Base-by-base conservation (phyloP, 2,113 vertebrate genomes). In the Leptocoma aspasia region DNA sequence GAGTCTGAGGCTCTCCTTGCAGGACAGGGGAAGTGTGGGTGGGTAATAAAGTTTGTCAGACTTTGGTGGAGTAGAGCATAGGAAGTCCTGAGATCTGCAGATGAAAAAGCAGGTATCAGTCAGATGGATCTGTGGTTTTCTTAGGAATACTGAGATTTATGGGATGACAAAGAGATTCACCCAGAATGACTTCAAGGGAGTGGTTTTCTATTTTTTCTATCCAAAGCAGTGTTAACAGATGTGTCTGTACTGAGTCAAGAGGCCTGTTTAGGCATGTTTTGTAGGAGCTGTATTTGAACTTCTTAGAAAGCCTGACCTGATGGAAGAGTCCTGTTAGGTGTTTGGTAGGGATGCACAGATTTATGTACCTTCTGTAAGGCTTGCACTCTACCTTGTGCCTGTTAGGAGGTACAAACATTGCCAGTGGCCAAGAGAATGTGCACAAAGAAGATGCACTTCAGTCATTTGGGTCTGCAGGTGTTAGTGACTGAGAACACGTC, bases 401-500 rank as follows among this genome's bases (percentile, higher is more conserved):
- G 2, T 26, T 65, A 17, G 35, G 42, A 69, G 37, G 30, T 13
- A 31, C 2, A 57, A 42, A 63, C 31, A 27, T 52, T 89, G 47
- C 8, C 2, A 6, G 31, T 27, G 39, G 27, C 59, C 42, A 50
- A 63, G 50, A 50, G 50, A 54, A 53, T 0, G 1, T 14, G 45
- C 7, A 21, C 1, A 1, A 33, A 87, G 52, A 54, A 9, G 41
- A 31, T 57, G 27, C 2, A 0, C 22, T 60, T 87, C 35, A 12
- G 8, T 27, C 41, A 17, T 39, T 64, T 39, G 15, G 2, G 1
- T 88, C 15, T 52, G 26, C 37, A 22, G 13, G 71, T 54, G 22
- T 53, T 57, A 33, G 0, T 5, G 22, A 28, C 68, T 53, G 52
- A 63, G 57, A 70, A 70, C 6, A 22, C 0, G 0, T 35, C 33